Evolutionary conservation across 2,113 vertebrate species (phyloP).

Genomic region (Micronycteris hirsuta): DNA sequence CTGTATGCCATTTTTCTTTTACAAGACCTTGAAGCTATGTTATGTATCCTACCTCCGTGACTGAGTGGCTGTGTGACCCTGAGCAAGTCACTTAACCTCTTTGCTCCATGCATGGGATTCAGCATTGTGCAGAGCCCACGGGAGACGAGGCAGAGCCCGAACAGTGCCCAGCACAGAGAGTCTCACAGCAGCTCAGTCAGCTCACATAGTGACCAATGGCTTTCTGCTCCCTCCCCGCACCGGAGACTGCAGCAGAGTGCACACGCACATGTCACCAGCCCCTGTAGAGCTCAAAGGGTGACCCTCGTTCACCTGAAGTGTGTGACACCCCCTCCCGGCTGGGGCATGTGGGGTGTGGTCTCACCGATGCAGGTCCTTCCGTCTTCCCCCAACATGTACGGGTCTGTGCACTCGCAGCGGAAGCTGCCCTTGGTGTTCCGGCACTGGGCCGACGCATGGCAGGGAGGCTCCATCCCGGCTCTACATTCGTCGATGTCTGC

Average conservation of each 20-base stretch:
- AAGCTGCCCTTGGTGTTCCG: conserved; percentile 80
- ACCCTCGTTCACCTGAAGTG: no score
- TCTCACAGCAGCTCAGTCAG: no score
- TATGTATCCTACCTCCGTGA: not conserved
- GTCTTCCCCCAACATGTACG: conserved; percentile 73
- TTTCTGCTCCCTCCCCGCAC: not conserved
- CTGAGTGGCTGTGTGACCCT: not conserved
- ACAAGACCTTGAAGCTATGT: not conserved
- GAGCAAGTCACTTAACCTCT: not conserved
- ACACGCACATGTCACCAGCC: no score
- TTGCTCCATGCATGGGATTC: not conserved
- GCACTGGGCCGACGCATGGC: conserved; percentile 77
- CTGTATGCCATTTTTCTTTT: rapidly evolving
- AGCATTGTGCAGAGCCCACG: rapidly evolving
- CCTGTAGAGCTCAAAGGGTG: not conserved
- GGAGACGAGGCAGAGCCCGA: no score
- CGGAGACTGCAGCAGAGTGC: not conserved
- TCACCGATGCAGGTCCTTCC: conserved; percentile 75
- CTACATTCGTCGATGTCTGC: conserved; percentile 83
- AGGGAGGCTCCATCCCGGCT: conserved; percentile 70
- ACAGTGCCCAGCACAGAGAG: rapidly evolving
- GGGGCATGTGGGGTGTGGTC: not conserved
- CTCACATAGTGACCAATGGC: rapidly evolving
- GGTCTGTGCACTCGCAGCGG: conserved; percentile 73
- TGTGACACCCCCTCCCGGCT: not conserved